Conservation (phyloP, 2,113 vertebrate genomes). For the Paedocypris sp. region DNA sequence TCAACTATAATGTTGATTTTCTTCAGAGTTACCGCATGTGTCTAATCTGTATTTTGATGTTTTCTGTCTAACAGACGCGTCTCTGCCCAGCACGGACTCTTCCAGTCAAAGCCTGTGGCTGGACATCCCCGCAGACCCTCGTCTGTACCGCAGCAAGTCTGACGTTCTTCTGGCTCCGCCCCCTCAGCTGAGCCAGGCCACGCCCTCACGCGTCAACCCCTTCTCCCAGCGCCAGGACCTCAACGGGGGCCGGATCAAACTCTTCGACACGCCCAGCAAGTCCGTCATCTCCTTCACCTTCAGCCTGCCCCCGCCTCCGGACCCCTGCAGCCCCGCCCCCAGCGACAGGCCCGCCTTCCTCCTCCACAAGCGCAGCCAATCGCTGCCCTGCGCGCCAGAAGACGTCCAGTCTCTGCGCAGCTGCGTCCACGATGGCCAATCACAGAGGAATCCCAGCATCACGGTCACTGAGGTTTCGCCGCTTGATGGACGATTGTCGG, state of each 20-base stretch:
- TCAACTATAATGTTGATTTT: too few species aligned
- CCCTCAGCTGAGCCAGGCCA: constrained; percentile 48
- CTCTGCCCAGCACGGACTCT: not conserved
- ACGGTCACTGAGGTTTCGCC: not conserved
- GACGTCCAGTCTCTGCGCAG: constrained; percentile 31
- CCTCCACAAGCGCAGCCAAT: constrained; percentile 66
- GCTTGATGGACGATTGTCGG: not conserved
- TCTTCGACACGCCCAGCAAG: constrained; percentile 83
- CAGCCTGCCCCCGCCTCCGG: constrained; percentile 56
- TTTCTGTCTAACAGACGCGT: not conserved
- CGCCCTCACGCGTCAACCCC: constrained; percentile 70
- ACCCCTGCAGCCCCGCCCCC: constrained; percentile 37
- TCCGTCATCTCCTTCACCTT: constrained; percentile 75
- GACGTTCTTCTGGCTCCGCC: constrained; percentile 56
- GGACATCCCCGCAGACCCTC: constrained; percentile 51
- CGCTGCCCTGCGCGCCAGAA: constrained; percentile 74
- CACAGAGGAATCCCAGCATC: not conserved
- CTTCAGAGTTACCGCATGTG: too few species aligned
- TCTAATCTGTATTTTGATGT: not conserved
- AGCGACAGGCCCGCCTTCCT: constrained; percentile 31
- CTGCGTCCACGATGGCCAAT: not conserved
- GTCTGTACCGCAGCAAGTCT: constrained; percentile 72
- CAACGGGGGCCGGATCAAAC: constrained; percentile 83
- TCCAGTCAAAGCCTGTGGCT: constrained; percentile 43
- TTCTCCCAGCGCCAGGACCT: constrained; percentile 84